phyloP scores from a whole-genome alignment of 2,888 invertebrate genomes.

The Nemapogon koenigi region DNA sequence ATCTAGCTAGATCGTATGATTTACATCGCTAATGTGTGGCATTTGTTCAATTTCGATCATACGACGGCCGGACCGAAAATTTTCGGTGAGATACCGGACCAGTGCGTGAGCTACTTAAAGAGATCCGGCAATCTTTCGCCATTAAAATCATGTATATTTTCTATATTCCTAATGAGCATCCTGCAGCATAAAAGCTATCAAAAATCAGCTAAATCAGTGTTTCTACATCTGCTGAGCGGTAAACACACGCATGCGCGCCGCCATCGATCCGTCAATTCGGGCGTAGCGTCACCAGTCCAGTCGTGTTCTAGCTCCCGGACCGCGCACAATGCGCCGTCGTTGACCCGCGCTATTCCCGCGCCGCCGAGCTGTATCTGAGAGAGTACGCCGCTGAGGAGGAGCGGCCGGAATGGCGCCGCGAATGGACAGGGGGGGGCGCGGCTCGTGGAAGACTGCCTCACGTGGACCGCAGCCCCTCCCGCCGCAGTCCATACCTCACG shows the following conservation, averaged over 20 bases:
- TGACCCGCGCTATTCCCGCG: conserved; percentile 48
- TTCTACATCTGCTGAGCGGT: conserved; percentile 33
- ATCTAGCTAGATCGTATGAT: too few relatives aligned
- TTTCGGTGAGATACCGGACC: too few relatives aligned
- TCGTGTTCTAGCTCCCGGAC: conserved; percentile 59
- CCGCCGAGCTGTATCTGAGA: conserved; percentile 62
- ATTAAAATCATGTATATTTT: too few relatives aligned
- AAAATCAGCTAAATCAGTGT: background rate
- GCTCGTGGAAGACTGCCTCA: conserved; percentile 78
- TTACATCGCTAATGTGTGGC: too few relatives aligned
- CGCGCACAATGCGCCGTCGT: conserved; percentile 49
- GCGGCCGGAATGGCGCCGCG: conserved; percentile 60
- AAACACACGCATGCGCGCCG: conserved; percentile 29
- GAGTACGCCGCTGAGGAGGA: conserved; percentile 61
- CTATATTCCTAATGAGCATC: too few relatives aligned
- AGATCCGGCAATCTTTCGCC: too few relatives aligned
- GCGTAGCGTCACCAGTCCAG: conserved; percentile 31
- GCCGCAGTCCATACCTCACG: conserved; percentile 80
- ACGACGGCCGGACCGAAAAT: too few relatives aligned
- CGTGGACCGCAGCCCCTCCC: conserved; percentile 88
- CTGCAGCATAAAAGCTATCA: background rate
- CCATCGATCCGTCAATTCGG: conserved; percentile 36
- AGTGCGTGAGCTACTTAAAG: too few relatives aligned
- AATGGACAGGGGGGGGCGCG: conserved; percentile 42
- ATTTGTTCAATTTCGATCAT: too few relatives aligned